A percentile compares a stretch with the other conserved stretches of the same genome.
These are phyloP conservation scores for Chaetophractus vellerosus DNA, from an alignment of 2,797 vertebrate genomes.

Conservation along the genomic window DNA sequence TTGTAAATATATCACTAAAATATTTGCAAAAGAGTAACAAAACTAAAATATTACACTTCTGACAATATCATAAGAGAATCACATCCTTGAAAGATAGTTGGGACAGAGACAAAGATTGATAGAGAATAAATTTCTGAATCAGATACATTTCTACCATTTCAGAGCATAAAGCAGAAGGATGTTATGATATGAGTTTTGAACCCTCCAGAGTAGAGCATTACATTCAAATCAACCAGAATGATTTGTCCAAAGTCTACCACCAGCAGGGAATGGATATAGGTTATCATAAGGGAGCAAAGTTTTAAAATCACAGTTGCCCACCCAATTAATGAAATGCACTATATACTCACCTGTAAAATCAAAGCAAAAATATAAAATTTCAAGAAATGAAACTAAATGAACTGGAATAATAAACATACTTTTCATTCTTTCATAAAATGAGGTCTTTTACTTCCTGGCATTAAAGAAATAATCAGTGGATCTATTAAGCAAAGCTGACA, in stretches of 20 bases:
- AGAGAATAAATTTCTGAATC: slow-evolving; percentile 54
- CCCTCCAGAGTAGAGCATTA: slow-evolving; percentile 6
- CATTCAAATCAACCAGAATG: not conserved
- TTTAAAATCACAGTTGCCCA: slow-evolving; percentile 41
- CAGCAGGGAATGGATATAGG: not conserved
- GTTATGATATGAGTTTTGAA: not conserved
- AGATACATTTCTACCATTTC: not conserved
- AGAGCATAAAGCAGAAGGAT: not conserved
- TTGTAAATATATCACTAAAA: slow-evolving; percentile 73
- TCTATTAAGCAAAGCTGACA: slow-evolving; percentile 23
- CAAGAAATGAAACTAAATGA: slow-evolving; percentile 40
- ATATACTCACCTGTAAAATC: not conserved
- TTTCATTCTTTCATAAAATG: not conserved
- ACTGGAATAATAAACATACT: slow-evolving; percentile 22
- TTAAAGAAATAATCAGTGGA: slow-evolving; percentile 24
- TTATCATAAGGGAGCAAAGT: slow-evolving; percentile 6
- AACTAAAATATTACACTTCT: slow-evolving; percentile 58
- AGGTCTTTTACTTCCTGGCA: slow-evolving; percentile 56
- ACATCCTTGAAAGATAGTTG: not conserved
- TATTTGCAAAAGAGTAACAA: slow-evolving; percentile 66
- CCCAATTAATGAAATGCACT: not conserved
- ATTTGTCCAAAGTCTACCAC: not conserved
- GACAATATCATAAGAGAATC: slow-evolving; percentile 53
- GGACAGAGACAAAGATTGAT: slow-evolving; percentile 30
- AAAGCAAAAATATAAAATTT: slow-evolving; percentile 54